Base-by-base conservation (phyloP, 2,113 vertebrate species). In the Xerus inauris region DNA sequence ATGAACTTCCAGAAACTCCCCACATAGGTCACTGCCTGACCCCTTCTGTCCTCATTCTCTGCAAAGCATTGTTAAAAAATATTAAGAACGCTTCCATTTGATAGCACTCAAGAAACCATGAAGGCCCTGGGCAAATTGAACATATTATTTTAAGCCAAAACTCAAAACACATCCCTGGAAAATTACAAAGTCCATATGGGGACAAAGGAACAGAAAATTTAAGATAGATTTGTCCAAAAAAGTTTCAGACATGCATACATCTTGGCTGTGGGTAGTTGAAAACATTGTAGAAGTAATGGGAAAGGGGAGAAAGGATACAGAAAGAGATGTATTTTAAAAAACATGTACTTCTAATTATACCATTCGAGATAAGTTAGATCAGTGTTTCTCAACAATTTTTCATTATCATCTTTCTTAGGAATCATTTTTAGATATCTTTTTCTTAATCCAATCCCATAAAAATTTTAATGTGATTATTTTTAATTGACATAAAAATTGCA, bases 161-260 rank as follows among this genome's bases (percentile, higher is more conserved):
- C 47, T 73, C 17, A 94, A 87, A 62, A 85, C 54, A 71, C n/a
- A 40, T 35, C 10, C 82, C 73, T 85, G 32, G n/a, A 94, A 94
- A 79, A 51, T 45, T 81, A 92, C 30, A 32, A 94, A 88, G 32
- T 65, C 75, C 71, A 69, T 65, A 11, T 22, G 62, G 38, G 9
- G 8, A 73, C n/a, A 91, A 94, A 95, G 72, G 24, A 93, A 94
- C 26, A 89, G 85, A 90, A 88, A 86, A 57, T 47, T 62, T 77
- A 80, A 79, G 26, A 65, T 71, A 87, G 14, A 26, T 40, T 76
- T 77, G 24, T 71, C 75, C 42, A 89, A 45, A 90, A 80, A 89
- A 38, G 13, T 84, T 91, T 72, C 40, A 87, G 67, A 71, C 30
- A 75, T 11, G 65, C 24, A 93, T 93, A 91, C 20, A 1, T 69